phyloP scores from a whole-genome alignment of 2,113 vertebrate species.

The Pionites leucogaster region DNA sequence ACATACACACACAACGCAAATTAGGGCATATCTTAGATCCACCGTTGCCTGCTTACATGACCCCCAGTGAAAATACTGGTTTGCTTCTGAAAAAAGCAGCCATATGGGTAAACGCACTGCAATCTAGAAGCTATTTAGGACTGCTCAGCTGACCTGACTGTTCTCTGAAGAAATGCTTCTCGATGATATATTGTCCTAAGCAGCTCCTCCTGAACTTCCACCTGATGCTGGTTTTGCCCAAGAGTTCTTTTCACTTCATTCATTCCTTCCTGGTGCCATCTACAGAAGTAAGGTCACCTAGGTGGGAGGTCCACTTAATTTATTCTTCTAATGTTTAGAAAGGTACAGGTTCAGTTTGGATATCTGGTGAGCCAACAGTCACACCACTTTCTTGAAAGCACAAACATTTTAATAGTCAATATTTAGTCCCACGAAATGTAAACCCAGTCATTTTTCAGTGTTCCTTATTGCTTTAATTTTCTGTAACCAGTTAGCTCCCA shows the following conservation, averaged over 20 bases:
- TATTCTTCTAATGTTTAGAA: background rate
- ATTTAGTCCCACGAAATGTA: slow-evolving; percentile 30
- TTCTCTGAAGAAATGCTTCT: background rate
- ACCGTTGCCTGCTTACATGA: background rate
- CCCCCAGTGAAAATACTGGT: background rate
- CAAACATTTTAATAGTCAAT: slow-evolving; percentile 37
- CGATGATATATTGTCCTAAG: background rate
- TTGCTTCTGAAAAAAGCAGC: background rate
- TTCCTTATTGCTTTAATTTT: slow-evolving; percentile 39
- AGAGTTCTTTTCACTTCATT: background rate
- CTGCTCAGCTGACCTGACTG: background rate
- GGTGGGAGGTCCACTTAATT: slow-evolving; percentile 34
- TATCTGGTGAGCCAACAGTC: slow-evolving; percentile 1
- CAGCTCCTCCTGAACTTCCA: background rate
- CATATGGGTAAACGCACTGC: background rate
- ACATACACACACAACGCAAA: background rate
- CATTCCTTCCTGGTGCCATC: background rate
- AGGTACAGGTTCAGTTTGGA: background rate
- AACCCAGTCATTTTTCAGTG: slow-evolving; percentile 29
- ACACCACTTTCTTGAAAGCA: background rate
- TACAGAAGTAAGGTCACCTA: background rate
- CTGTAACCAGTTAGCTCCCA: slow-evolving; percentile 8
- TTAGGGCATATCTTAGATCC: background rate
- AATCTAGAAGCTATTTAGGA: background rate
- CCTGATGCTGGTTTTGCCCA: background rate